Base-by-base conservation (phyloP, 2,888 invertebrate species). In the Papilio protenor region DNA sequence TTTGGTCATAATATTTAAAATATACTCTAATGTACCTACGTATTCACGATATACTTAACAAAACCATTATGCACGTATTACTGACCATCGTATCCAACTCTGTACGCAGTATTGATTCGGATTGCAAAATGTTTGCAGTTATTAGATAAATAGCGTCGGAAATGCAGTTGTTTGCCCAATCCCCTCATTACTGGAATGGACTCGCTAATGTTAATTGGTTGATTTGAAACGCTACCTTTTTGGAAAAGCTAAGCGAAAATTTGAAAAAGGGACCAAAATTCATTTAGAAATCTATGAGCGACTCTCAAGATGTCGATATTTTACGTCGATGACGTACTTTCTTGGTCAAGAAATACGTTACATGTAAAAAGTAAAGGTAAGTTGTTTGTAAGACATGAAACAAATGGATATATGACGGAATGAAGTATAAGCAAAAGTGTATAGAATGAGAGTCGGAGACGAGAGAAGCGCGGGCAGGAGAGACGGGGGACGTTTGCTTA, bases 121-220 rank as follows among this genome's bases (percentile, higher is more conserved):
- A 90, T 91, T 90, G 92, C 90, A 87, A 90, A 91, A 88, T 89
- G 91, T 89, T 88, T 87, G 84, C 86, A 82, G 85, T 84, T 83
- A 86, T 86, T 88, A 87, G 90, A 90, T 91, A 92, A 91, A 92
- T 89, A 88, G 83, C 81, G 83, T 80, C 80, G 82, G 84, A 81
- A 86, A 85, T 85, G 89, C 89, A 90, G 92, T 92, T 92, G 90
- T 93, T 93, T 92, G 90, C 83, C 86, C 88, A 91, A 88, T 89
- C 88, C 89, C 89, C 92, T 92, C 91, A 91, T 93, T 93, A 92
- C 86, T 85, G 87, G 85, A 90, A 93, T 90, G 89, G 88, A 86
- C 87, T 87, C 88, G 85, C 87, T 90, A 90, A 90, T 91, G 91
- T 90, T 86, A 88, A 86, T 83, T 84, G 82, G 83, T 82, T 83